Evolutionary conservation across 2,888 invertebrate species (phyloP), one percentile per base, ranked within the genome.

Genomic region (Acanthoscelides obtectus): DNA sequence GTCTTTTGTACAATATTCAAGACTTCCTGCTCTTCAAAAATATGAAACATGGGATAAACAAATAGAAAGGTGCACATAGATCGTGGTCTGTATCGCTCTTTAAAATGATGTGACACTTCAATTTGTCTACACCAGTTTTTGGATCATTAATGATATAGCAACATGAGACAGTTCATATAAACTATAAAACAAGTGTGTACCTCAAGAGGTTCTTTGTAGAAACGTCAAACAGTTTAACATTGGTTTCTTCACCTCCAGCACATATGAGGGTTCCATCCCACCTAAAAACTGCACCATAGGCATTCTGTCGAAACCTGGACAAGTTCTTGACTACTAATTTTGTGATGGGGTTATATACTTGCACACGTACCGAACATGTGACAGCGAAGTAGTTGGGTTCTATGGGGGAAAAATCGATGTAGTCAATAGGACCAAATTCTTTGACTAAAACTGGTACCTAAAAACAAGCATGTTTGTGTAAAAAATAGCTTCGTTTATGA

Each of bases 341-440:
- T 63, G 95, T 94, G 67, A 94, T 91, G 0, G 95, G 93, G 85
- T 94, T 94, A 83, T 96, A 97, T 20, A 96, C 88, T 87, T 90
- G 92, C 77, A 97, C 94, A 82, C 95, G 89, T 0, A 95, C 94
- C 0, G 97, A 97, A 83, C 94, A 96, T 71, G 98, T 97, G 20
- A 96, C 94, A 6, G 97, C 97, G 87, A 98, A 95, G 83, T 94
- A 92, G 86, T 95, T 90, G 0, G 98, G 97, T 81, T 95, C 93
- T 12, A 92, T 89, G 0, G 96, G 95, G 74, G 95, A 94, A 82
- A 98, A 96, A 83, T 97, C 94, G 66, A 98, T 90, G 81, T 94
- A 93, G 82, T 97, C 96, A 71, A 99, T 94, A 0, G 95, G 92
- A 22, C 96, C 96, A 85, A 94, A 96, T 85, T 98, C 98, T 85